Evolutionary conservation across 2,113 vertebrate genomes (phyloP).

Genomic region (Anguilla rostrata): DNA sequence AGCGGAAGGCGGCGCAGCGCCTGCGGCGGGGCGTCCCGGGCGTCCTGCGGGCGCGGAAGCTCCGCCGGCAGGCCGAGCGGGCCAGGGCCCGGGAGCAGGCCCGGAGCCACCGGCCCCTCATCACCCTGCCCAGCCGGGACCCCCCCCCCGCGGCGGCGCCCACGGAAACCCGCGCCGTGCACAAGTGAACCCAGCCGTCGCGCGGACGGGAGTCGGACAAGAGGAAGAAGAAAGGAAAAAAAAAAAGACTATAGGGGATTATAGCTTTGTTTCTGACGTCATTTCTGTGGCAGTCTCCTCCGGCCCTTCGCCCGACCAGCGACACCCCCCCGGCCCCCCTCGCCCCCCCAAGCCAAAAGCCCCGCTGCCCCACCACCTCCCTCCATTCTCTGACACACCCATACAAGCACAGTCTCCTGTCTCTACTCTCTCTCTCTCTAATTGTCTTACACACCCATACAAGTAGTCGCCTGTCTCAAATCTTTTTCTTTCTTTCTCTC

Average conservation of each 20-base stretch:
- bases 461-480: constrained; percentile 63
- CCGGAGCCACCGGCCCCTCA: constrained; percentile 78
- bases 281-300: constrained; percentile 75
- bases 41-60: constrained; percentile 78
- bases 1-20: constrained; percentile 83
- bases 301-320: constrained; percentile 52
- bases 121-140: constrained; percentile 82
- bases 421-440: constrained; percentile 56
- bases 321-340: constrained; percentile 43
- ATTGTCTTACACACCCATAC: no score
- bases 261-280: constrained; percentile 77
- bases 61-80: constrained; percentile 78
- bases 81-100: constrained; percentile 78
- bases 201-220: constrained; percentile 74
- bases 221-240: constrained; percentile 61
- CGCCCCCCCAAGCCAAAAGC: constrained; percentile 2
- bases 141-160: constrained; percentile 68
- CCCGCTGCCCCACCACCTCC: constrained; percentile 36
- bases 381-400: constrained; percentile 51
- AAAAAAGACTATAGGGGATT: constrained; percentile 80
- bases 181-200: constrained; percentile 78
- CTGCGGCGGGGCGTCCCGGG: constrained; percentile 81
- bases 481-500: constrained; percentile 57
- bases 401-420: constrained; percentile 72
- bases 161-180: constrained; percentile 75